Evolutionary conservation across 2,888 invertebrate genomes (phyloP).

Genomic region (Lasioglossum lativentre): DNA sequence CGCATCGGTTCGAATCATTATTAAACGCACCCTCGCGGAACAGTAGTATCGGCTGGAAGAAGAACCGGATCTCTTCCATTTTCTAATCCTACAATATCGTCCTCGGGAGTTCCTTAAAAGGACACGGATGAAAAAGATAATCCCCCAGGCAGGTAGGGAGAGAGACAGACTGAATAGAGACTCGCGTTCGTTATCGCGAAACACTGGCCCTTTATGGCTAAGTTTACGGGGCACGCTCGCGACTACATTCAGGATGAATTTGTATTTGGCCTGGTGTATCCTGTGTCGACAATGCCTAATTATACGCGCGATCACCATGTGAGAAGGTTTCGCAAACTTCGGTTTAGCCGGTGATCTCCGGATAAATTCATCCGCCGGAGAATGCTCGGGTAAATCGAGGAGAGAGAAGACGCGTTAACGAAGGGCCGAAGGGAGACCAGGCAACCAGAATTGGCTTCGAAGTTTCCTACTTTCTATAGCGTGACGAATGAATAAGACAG

Average conservation of each 20-base stretch:
- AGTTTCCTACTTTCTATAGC: constrained; percentile 64
- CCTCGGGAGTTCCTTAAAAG: not conserved
- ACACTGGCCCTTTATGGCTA: constrained; percentile 1
- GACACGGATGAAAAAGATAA: constrained; percentile 6
- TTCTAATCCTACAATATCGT: constrained; percentile 10
- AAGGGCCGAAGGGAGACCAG: constrained; percentile 16
- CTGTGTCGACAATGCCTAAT: constrained; percentile 57
- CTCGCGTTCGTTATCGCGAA: constrained; percentile 1
- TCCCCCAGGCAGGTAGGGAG: not conserved
- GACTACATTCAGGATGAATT: constrained; percentile 28
- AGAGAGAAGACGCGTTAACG: constrained; percentile 7
- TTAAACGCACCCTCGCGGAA: not conserved
- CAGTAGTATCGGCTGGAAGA: not conserved
- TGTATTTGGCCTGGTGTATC: constrained; percentile 17
- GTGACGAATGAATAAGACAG: constrained; percentile 77
- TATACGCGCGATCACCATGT: constrained; percentile 53
- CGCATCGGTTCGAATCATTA: not conserved
- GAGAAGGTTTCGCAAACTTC: constrained; percentile 53
- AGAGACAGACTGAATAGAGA: constrained; percentile 17
- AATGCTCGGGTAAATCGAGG: constrained; percentile 42
- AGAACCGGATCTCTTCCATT: not conserved
- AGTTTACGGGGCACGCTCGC: constrained; percentile 13
- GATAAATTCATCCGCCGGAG: constrained; percentile 51
- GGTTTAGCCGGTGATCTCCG: constrained; percentile 47
- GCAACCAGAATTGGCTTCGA: constrained; percentile 54